Conservation (phyloP, 2,797 vertebrate species). For the Pangasius mekongensis region DNA sequence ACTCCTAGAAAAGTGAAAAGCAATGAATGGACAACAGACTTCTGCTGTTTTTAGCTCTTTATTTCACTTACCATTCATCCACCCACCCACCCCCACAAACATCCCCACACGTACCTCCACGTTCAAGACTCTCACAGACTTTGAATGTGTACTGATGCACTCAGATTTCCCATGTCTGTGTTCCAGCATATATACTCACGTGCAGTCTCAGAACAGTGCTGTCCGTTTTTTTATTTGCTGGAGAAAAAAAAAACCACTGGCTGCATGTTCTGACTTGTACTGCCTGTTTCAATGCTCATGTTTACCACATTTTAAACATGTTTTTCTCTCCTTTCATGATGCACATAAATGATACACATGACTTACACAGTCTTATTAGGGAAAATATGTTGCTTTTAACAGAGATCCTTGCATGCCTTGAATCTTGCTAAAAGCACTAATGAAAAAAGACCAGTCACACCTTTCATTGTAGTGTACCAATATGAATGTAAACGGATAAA, state of each 20-base stretch:
- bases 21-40: neutral
- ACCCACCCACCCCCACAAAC: neutral
- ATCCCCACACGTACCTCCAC: neutral
- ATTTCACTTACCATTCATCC: neutral
- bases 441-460: neutral
- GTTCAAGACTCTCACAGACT: neutral
- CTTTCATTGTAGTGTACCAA: neutral
- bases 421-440: neutral
- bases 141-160: neutral
- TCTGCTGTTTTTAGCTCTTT: neutral
- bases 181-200: neutral
- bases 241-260: neutral
- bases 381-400: neutral
- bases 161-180: neutral
- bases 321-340: neutral
- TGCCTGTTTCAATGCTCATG: neutral
- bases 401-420: neutral
- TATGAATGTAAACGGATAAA: neutral
- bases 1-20: neutral
- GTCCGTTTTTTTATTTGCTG: neutral
- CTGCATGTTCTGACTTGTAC: constrained; percentile 3
- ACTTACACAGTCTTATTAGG: neutral
- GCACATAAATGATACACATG: neutral
- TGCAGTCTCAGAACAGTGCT: neutral
- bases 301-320: neutral